Evolutionary conservation across 2,888 invertebrate species (phyloP).

Genomic region (Archips xylosteana): DNA sequence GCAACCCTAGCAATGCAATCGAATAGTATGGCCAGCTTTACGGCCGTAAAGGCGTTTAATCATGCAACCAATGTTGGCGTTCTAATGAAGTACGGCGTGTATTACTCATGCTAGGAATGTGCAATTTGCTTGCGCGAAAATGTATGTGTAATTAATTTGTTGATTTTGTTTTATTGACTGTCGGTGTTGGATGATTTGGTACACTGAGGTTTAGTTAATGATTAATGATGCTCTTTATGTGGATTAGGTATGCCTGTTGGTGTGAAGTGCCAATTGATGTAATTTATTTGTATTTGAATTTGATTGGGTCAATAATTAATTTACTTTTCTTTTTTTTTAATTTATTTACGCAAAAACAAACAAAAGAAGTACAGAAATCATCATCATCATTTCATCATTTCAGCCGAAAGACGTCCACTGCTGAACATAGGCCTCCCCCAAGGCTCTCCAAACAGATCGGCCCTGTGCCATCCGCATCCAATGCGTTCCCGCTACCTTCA

Average conservation of each 20-base stretch:
- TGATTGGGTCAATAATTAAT: too few species aligned
- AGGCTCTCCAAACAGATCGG: too few species aligned
- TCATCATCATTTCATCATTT: too few species aligned
- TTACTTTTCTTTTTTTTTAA: too few species aligned
- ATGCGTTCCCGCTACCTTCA: too few species aligned
- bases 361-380: too few species aligned
- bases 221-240: not conserved
- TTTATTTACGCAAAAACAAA: too few species aligned
- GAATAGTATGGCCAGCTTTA: constrained; percentile 67
- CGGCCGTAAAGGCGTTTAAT: constrained; percentile 71
- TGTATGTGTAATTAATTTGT: not conserved
- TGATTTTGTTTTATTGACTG: constrained; percentile 11
- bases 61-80: constrained; percentile 54
- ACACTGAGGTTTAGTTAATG: not conserved
- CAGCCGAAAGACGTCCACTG: too few species aligned
- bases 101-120: constrained; percentile 15
- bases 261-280: not conserved
- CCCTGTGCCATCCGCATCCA: too few species aligned
- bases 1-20: constrained; percentile 61
- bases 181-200: not conserved
- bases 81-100: constrained; percentile 53
- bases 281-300: too few species aligned
- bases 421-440: too few species aligned
- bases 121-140: not conserved
- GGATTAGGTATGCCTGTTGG: not conserved